Conservation (phyloP, 2,888 invertebrate species). For the Stegophylla sp. region DNA sequence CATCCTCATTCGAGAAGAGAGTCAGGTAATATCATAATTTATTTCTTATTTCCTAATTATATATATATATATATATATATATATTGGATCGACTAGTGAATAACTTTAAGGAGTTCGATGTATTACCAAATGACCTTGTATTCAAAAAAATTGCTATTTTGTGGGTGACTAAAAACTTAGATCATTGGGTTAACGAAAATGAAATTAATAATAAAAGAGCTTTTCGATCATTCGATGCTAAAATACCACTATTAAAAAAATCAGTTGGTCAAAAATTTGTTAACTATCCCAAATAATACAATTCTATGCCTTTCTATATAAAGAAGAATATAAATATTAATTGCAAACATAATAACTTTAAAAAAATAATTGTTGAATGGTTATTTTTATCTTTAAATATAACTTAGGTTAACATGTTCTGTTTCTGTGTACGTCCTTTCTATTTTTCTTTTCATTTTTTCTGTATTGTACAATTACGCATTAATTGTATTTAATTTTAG, state of each 20-base stretch:
- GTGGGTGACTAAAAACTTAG: background rate
- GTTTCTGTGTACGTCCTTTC: too few species aligned
- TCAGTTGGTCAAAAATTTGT: conserved; percentile 1
- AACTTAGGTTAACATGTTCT: too few species aligned
- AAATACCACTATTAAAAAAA: background rate
- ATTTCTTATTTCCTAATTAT: too few species aligned
- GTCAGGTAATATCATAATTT: too few species aligned
- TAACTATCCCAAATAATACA: background rate
- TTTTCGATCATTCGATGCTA: background rate
- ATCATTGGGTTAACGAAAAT: background rate
- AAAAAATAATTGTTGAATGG: too few species aligned
- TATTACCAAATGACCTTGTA: background rate
- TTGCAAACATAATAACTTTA: too few species aligned
- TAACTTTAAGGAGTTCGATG: background rate
- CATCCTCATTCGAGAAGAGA: too few species aligned
- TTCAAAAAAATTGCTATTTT: background rate
- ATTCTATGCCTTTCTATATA: conserved; percentile 1
- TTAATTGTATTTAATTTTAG: too few species aligned
- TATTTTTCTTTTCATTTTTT: too few species aligned
- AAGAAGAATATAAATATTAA: background rate
- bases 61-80: too few species aligned
- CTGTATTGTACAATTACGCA: too few species aligned
- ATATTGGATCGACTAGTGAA: background rate
- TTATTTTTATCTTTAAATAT: too few species aligned
- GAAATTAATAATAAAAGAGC: background rate